A percentile compares a stretch with the other conserved stretches of the same genome.
phyloP scores from a whole-genome alignment of 2,888 invertebrate genomes.

The Drosophila austrosaltans region DNA sequence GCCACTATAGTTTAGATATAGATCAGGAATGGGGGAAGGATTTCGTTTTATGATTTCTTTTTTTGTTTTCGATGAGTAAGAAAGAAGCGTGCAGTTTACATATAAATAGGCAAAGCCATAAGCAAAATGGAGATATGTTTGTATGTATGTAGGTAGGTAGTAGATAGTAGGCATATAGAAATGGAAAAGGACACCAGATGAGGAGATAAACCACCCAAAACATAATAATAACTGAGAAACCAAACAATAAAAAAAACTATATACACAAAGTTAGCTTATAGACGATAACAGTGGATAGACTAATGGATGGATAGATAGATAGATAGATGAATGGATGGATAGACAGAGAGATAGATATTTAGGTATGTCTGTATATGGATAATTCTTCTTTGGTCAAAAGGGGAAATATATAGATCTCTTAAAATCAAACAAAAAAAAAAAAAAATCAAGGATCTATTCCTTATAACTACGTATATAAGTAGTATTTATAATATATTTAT shows the following conservation, averaged over 20 bases:
- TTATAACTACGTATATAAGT: constrained; percentile 9
- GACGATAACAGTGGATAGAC: not conserved
- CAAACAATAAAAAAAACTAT: constrained; percentile 9
- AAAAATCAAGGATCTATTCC: not conserved
- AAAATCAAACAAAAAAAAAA: not conserved
- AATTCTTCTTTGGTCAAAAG: constrained; percentile 29
- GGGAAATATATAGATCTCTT: constrained; percentile 35
- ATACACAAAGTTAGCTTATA: constrained; percentile 5
- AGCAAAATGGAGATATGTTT: constrained; percentile 3
- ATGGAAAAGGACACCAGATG: constrained; percentile 25
- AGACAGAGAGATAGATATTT: not conserved
- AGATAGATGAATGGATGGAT: not conserved
- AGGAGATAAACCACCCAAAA: constrained; percentile 3
- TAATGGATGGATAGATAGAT: not conserved
- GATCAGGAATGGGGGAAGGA: constrained; percentile 12
- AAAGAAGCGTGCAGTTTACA: constrained; percentile 13
- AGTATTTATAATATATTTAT: not conserved
- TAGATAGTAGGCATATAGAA: constrained; percentile 1
- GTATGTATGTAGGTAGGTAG: not conserved
- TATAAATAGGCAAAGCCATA: constrained; percentile 10
- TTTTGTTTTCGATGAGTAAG: constrained; percentile 43
- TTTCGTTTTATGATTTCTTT: constrained; percentile 24
- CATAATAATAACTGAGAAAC: not conserved
- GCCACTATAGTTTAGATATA: constrained; percentile 86
- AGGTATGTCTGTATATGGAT: constrained; percentile 40